These are phyloP conservation scores for Mystacides longicornis DNA, from an alignment of 2,888 invertebrate species.

Conservation along the genomic window DNA sequence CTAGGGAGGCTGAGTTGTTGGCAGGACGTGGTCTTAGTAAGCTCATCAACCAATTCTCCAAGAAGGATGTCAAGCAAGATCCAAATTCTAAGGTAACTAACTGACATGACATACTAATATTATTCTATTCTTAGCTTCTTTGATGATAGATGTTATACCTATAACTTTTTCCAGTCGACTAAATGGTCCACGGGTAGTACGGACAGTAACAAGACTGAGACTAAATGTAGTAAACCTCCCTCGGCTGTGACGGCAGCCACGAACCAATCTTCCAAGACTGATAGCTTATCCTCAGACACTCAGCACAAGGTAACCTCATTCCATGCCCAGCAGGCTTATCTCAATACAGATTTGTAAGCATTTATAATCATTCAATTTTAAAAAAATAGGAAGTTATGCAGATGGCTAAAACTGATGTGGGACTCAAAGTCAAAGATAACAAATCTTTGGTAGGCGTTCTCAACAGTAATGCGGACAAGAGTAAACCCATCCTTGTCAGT, in stretches of 20 bases:
- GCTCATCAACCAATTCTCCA: conserved; percentile 33
- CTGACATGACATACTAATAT: neutral
- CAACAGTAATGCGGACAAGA: too few species aligned
- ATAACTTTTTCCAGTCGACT: neutral
- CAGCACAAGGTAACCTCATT: neutral
- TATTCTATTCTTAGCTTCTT: neutral
- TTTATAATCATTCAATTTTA: too few species aligned
- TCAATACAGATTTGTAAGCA: too few species aligned
- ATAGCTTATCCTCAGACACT: neutral
- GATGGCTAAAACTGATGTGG: too few species aligned
- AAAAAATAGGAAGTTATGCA: too few species aligned
- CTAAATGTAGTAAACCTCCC: neutral
- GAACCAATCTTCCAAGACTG: neutral
- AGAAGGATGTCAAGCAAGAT: conserved; percentile 5
- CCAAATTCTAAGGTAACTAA: conserved; percentile 5
- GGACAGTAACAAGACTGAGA: neutral
- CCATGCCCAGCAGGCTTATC: too few species aligned
- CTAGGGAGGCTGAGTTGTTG: conserved; percentile 38
- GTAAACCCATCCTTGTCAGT: too few species aligned
- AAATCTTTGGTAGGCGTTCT: too few species aligned
- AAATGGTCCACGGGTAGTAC: neutral
- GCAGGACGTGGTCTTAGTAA: conserved; percentile 42
- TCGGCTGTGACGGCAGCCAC: neutral
- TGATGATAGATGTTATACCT: neutral
- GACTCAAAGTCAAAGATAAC: too few species aligned